Base-by-base conservation (phyloP, 2,113 vertebrate genomes). In the Chaetura pelagica region DNA sequence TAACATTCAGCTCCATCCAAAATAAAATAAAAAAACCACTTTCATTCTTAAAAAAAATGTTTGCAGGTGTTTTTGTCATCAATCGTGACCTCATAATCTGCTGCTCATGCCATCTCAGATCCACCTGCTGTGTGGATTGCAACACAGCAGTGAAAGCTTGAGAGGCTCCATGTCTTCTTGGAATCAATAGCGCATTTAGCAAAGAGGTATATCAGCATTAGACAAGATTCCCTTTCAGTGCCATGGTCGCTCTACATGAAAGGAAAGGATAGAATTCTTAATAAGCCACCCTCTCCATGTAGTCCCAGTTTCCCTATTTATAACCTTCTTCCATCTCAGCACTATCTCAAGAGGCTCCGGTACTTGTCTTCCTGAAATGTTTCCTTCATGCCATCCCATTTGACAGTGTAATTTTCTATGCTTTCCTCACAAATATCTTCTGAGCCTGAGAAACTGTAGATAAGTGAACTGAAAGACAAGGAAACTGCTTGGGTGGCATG, bases 331-430 rank as follows among this genome's bases (percentile, higher is more conserved):
- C 90, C 75, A 78, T 87, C 73, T 92, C 71, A 46, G 69, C 34
- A 38, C 54, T 89, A 13, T 89, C 95, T 89, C 61, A 52, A 86
- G 89, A 71, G 59, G 32, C 52, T 42, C 5, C 10, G 23, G 55
- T 84, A 61, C 87, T 94, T 57, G 19, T 84, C 85, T 91, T 75
- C 40, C 76, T 76, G 30, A 83, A 57, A 92, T 4, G 1, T 86
- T 95, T 88, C 75, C 66, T 82, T 89, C 15, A 22, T 46, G 44
- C 29, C 40, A 54, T 42, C 38, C 48, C 63, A 73, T 72, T 52
- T 92, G 90, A 96, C 79, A 95, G 79, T 8, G 17, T 93, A 90
- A 91, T 93, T 97, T 96, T 93, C 81, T 72, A 4, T 67, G 79
- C 21, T 87, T 68, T 18, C 46, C 51, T 90, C 61, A 66, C 40